phyloP scores from a whole-genome alignment of 2,888 invertebrate species.

The Noctua janthina region DNA sequence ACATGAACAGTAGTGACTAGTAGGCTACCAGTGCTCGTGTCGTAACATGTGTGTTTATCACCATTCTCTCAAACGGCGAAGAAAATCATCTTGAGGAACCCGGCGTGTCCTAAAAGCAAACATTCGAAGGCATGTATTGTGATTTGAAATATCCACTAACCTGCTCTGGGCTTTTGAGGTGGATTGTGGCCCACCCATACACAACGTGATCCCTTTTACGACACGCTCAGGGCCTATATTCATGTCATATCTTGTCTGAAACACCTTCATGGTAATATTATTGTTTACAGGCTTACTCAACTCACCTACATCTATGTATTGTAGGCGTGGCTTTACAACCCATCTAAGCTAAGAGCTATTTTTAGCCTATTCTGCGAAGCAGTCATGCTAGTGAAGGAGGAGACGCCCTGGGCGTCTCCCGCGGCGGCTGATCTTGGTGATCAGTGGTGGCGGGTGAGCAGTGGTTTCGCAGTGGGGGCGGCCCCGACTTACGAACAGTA shows the following conservation, averaged over 20 bases:
- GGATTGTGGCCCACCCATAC: not conserved
- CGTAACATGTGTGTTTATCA: not conserved
- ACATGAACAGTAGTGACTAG: not conserved
- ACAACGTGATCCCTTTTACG: not conserved
- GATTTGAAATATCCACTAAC: not conserved
- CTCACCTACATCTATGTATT: not conserved
- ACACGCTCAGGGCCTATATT: not conserved
- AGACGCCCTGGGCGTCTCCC: too few relatives aligned
- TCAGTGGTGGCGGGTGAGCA: too few relatives aligned
- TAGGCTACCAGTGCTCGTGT: not conserved
- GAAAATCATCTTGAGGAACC: not conserved
- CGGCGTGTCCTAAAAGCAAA: not conserved
- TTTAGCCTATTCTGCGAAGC: not conserved
- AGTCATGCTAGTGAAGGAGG: too few relatives aligned
- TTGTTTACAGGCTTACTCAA: conserved; percentile 7
- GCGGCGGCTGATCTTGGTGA: too few relatives aligned
- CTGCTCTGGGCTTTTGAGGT: not conserved
- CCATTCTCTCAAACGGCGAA: not conserved
- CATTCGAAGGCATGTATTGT: not conserved
- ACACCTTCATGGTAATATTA: conserved; percentile 9
- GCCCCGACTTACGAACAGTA: too few relatives aligned
- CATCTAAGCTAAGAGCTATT: too few relatives aligned
- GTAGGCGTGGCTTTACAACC: not conserved
- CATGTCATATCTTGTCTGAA: conserved; percentile 1
- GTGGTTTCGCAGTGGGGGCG: too few relatives aligned